phyloP scores from a whole-genome alignment of 2,888 invertebrate species.

The Limenitis camilla region DNA sequence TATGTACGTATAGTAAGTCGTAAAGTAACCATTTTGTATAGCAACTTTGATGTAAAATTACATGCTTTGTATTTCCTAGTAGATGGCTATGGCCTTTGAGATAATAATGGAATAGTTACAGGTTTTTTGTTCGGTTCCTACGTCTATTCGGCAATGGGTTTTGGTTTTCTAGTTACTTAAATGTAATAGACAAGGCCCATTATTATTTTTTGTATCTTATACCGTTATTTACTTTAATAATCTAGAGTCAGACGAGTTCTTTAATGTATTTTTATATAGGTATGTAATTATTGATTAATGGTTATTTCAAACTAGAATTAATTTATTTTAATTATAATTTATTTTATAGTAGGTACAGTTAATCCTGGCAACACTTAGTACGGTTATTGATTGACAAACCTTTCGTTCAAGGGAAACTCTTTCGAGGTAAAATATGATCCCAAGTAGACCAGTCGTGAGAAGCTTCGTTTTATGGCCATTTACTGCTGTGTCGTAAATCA shows the following conservation, averaged over 20 bases:
- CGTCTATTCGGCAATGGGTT: conserved; percentile 7
- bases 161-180: not conserved
- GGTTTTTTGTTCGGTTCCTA: conserved; percentile 12
- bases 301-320: no score
- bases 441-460: conserved; percentile 9
- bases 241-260: no score
- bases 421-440: not conserved
- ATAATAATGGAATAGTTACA: conserved; percentile 13
- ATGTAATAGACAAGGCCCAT: not conserved
- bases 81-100: conserved; percentile 13
- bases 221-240: no score
- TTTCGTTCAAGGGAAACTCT: not conserved
- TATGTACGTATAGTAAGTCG: conserved; percentile 1
- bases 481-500: conserved; percentile 8
- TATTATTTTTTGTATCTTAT: not conserved
- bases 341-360: no score
- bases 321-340: no score
- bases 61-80: conserved; percentile 14
- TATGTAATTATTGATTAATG: no score
- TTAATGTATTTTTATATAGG: no score
- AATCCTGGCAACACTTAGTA: no score
- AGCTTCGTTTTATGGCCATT: conserved; percentile 9
- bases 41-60: conserved; percentile 15
- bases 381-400: not conserved
- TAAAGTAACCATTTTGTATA: conserved; percentile 9